These are phyloP conservation scores for Centruroides sculpturatus DNA, from an alignment of 1,140 invertebrate species.

Conservation along the genomic window DNA sequence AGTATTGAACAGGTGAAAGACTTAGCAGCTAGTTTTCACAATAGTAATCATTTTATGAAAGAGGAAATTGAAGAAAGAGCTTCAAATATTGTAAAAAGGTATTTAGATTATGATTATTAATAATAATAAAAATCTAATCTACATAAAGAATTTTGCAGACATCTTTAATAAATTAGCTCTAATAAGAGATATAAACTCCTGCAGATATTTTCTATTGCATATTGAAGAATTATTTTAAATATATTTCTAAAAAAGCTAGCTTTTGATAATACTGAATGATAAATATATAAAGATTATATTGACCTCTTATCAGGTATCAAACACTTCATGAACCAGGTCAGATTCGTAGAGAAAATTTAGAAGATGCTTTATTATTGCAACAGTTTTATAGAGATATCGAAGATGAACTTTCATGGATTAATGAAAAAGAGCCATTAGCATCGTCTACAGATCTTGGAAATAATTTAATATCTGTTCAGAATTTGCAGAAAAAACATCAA, in stretches of 20 bases:
- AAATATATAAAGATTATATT: too few relatives aligned
- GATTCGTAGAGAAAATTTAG: constrained; percentile 71
- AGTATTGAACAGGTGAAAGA: constrained; percentile 60
- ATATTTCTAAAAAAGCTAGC: too few relatives aligned
- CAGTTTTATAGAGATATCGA: constrained; percentile 72
- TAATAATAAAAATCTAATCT: too few relatives aligned
- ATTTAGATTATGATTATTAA: too few relatives aligned
- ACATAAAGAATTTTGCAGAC: too few relatives aligned
- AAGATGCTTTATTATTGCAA: constrained; percentile 69
- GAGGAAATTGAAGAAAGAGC: constrained; percentile 64
- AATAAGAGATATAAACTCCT: too few relatives aligned
- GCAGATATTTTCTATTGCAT: too few relatives aligned
- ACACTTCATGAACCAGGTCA: constrained; percentile 76
- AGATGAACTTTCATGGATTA: constrained; percentile 68
- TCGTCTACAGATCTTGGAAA: constrained; percentile 58
- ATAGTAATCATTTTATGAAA: constrained; percentile 64
- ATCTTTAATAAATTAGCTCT: too few relatives aligned
- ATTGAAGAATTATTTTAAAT: too few relatives aligned
- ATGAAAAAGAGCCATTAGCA: constrained; percentile 71
- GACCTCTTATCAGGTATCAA: constrained; percentile 47
- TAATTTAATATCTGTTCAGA: constrained; percentile 79
- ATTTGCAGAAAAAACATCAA: constrained; percentile 87
- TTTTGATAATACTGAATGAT: too few relatives aligned
- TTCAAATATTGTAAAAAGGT: constrained; percentile 47
- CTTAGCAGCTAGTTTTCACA: constrained; percentile 52